A percentile compares a stretch with the other conserved stretches of the same genome.
Conservation (phyloP, 2,888 invertebrate species). For the Penaeus monodon region DNA sequence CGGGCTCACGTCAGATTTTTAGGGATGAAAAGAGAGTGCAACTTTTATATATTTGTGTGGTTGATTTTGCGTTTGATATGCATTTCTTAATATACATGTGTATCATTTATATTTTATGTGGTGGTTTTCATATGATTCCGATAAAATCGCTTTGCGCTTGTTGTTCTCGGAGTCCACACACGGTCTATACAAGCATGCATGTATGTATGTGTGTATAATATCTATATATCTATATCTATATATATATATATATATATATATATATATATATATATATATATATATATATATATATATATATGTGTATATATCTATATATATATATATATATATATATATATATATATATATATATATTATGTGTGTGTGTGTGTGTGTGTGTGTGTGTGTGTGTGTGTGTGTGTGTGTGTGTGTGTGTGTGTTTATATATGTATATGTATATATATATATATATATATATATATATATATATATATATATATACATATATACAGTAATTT, state of each 20-base stretch:
- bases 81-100: no score
- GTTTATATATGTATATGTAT: neutral
- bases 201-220: neutral
- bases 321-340: constrained; percentile 12
- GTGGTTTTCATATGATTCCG: no score
- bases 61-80: neutral
- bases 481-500: no score
- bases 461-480: neutral
- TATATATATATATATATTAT: neutral
- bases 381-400: neutral
- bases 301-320: neutral
- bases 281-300: no score
- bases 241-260: neutral
- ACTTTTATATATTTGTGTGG: neutral
- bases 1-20: constrained; percentile 6
- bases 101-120: no score
- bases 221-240: neutral
- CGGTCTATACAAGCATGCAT: neutral
- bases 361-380: neutral
- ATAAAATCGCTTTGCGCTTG: no score
- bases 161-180: no score
- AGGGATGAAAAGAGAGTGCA: neutral
- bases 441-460: constrained; percentile 5
- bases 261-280: no score
- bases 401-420: neutral